phyloP scores from a whole-genome alignment of 2,888 invertebrate species.

The Nebria salina region DNA sequence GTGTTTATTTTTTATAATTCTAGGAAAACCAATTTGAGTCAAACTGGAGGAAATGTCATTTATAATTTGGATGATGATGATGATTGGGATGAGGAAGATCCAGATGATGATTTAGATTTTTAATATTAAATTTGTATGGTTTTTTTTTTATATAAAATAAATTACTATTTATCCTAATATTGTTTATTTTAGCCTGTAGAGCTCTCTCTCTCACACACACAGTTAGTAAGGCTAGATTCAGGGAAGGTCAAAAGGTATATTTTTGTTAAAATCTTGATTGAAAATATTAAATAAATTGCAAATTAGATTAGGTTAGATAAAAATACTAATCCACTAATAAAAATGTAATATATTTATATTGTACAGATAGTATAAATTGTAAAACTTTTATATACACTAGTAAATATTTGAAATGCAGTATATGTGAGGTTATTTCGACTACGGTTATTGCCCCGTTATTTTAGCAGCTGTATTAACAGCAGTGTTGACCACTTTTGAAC shows the following conservation, averaged over 20 bases:
- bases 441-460: not conserved
- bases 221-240: too few species aligned
- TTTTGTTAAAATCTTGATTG: too few species aligned
- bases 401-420: not conserved
- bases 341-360: not conserved
- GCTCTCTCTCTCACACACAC: too few species aligned
- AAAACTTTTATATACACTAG: not conserved
- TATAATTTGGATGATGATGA: conserved; percentile 82
- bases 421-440: not conserved
- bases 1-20: conserved; percentile 2
- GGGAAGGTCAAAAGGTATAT: too few species aligned
- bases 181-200: too few species aligned
- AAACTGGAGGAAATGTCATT: conserved; percentile 70
- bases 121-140: conserved; percentile 54
- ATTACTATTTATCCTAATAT: too few species aligned
- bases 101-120: conserved; percentile 85
- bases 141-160: too few species aligned
- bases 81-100: conserved; percentile 88
- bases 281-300: too few species aligned
- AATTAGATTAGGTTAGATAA: not conserved
- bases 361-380: not conserved
- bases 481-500: not conserved
- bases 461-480: not conserved
- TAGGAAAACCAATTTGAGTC: conserved; percentile 37
- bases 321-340: not conserved